Conservation (phyloP, 2,888 invertebrate genomes). For the Cerastis leucographa region DNA sequence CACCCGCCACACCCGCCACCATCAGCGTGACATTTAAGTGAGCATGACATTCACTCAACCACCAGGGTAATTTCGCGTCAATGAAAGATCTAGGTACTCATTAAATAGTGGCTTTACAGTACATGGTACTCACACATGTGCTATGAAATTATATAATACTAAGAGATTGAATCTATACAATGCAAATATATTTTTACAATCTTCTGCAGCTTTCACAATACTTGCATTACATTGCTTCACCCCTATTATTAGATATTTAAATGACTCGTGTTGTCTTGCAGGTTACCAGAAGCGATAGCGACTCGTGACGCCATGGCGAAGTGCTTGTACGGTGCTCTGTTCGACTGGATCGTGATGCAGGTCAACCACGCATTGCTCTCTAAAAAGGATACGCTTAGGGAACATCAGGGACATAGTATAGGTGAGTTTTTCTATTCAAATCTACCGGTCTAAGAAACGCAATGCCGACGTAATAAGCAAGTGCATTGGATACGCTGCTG, state of each 20-base stretch:
- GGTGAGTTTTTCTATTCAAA: constrained; percentile 74
- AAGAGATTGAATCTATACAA: too few species aligned
- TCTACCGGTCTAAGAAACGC: background rate
- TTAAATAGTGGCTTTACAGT: too few species aligned
- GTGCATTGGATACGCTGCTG: background rate
- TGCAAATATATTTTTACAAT: too few species aligned
- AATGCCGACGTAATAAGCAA: background rate
- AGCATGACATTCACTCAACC: too few species aligned
- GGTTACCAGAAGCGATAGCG: constrained; percentile 95
- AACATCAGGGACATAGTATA: constrained; percentile 98
- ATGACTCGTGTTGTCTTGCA: constrained; percentile 57
- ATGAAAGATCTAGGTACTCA: too few species aligned
- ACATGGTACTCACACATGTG: too few species aligned
- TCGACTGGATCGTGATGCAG: constrained; percentile 99
- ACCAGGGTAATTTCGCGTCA: too few species aligned
- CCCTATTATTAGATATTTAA: background rate
- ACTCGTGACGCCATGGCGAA: constrained; percentile 99
- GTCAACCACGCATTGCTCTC: constrained; percentile 98
- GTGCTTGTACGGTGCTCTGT: constrained; percentile 98
- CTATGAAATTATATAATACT: too few species aligned
- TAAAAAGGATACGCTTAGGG: constrained; percentile 96
- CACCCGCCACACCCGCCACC: too few species aligned
- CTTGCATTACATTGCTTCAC: too few species aligned
- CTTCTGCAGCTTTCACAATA: too few species aligned
- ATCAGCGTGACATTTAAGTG: too few species aligned